Base-by-base conservation (phyloP, 2,888 invertebrate genomes). In the Noctua janthe region DNA sequence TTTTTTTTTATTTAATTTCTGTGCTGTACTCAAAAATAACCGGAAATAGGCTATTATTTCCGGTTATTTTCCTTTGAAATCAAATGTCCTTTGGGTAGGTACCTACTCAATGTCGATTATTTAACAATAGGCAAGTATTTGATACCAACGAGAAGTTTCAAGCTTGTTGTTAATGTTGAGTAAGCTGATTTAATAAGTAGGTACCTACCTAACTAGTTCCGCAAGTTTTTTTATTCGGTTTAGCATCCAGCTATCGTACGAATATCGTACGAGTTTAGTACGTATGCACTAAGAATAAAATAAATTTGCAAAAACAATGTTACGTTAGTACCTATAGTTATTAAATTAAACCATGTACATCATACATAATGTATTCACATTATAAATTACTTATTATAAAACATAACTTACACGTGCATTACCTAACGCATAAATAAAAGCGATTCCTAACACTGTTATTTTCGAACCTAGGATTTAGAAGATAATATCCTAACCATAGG, bases 151-250 rank as follows among this genome's bases (percentile, higher is more conserved):
- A 54, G 20, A 81, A 6, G 13, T 35, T 35, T 15, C 17, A n/a
- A 54, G 43, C n/a, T 20, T 23, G 62, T 35, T 54, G 56, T 66
- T 43, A 49, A 66, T 77, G 23, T 43, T 67, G 43, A 81, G 49
- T 71, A 66, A 56, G 35, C 56, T 15, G 54, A 83, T 71, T 71
- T 49, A 71, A 71, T 70, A 17, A 70, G 54, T 17, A 35, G 20
- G 5, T 39, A 5, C 39, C 5, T 39, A 5, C 39, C 5, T 4
- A 81, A 86, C 86, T 74, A 74, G 85, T 80, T 74, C 17, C 62
- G n/a, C 80, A 56, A 80, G 75, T 77, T 87, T 87, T 83, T 75
- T 56, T 43, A 43, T 62, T 51, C 10, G 56, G 8, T 59, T 69
- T 74, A 29, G 1, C 11, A 23, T 49, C 3, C 4, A 54, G 47